Evolutionary conservation across 2,797 vertebrate species (phyloP), one percentile per base, ranked within the genome.

Genomic region (Eupleurogrammus muticus): DNA sequence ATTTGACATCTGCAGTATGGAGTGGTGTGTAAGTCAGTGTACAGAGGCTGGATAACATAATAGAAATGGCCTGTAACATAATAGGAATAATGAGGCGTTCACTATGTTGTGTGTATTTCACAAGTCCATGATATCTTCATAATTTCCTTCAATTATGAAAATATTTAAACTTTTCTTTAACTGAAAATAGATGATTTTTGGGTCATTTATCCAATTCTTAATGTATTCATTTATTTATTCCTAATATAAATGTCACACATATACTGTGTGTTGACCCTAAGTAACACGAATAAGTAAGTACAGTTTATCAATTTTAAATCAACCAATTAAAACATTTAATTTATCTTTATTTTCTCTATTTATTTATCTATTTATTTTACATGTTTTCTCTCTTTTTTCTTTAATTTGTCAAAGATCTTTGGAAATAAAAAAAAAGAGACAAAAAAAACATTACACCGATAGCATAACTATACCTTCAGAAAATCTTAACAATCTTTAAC

Each of bases 1-100:
- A 64, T 70, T 20, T 40, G 20, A 36, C 9, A 67, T 11, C 40
- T 54, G 57, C 36, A 35, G 21, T 46, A 28, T 28, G 28, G 28
- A 28, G 28, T 3, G 28, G 28, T 28, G 28, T 28, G 28, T 28
- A 4, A 64, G 10, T 48, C 40, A 20, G 12, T 53, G 17, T 9
- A 54, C 40, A 47, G 6, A 1, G 7, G 9, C 2, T 21, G 35
- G 17, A 19, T 40, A 44, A 28, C 19, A 49, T 32, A 32, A 47
- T 0, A 53, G 46, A 40, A 40, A 56, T 34, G 10, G 8, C 2
- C 12, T 51, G 8, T 48, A 24, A 65, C 35, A 34, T 16, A 48
- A 5, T n/a, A 21, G 17, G 2, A 38, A 17, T 32, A n/a, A 28
- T 6, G 4, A 21, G 1, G 10, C 32, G 50, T 23, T 17, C n/a